A percentile compares a stretch with the other conserved stretches of the same genome.
These are phyloP conservation scores for Eilema griseolum DNA, from an alignment of 2,888 invertebrate species.

Conservation along the genomic window DNA sequence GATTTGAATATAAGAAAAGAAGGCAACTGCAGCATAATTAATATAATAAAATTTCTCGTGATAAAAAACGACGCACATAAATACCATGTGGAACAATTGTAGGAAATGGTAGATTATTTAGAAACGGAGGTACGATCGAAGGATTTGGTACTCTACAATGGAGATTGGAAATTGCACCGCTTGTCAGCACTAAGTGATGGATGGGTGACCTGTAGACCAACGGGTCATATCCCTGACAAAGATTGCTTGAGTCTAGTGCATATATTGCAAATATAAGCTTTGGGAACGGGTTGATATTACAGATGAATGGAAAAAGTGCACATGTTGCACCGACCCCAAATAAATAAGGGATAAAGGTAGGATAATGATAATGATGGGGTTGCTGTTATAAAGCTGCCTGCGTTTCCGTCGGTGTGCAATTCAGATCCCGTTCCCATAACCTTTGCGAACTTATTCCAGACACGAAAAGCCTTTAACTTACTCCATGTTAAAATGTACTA, in stretches of 20 bases:
- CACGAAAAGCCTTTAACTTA: no score
- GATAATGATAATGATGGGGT: no score
- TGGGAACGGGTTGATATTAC: not conserved
- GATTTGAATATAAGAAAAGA: not conserved
- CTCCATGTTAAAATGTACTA: no score
- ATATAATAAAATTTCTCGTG: no score
- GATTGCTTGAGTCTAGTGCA: not conserved
- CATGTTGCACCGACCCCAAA: no score
- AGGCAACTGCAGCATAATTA: not conserved
- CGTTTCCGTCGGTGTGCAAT: no score
- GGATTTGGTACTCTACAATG: not conserved
- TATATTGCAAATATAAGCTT: not conserved
- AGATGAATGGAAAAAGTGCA: no score
- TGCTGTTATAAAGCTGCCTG: no score
- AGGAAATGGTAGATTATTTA: constrained; percentile 4
- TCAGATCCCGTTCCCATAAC: no score
- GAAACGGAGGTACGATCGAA: not conserved
- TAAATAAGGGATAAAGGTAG: no score
- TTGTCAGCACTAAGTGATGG: constrained; percentile 3
- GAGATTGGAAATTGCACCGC: not conserved
- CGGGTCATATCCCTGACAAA: not conserved
- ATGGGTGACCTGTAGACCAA: constrained; percentile 11
- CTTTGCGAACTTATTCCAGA: no score
- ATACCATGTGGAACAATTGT: not conserved
- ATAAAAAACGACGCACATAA: not conserved